Base-by-base conservation (phyloP, 2,888 invertebrate species). In the Gymnocheta viridis region DNA sequence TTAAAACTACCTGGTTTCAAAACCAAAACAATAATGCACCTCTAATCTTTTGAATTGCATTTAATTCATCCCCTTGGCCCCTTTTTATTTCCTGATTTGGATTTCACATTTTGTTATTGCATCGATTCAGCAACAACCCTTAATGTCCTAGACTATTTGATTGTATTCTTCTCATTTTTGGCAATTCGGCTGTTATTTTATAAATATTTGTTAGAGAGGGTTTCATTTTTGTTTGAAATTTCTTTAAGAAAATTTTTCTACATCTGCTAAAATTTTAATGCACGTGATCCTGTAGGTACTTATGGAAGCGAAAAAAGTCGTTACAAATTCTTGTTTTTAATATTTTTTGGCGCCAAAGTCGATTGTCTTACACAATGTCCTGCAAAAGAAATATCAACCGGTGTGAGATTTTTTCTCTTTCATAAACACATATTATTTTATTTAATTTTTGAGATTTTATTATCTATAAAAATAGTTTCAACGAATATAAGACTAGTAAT, bases 21-120 rank as follows among this genome's bases (percentile, higher is more conserved):
- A 82, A 70, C 67, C 76, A 67, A 73, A 67, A 84, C 81, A 84
- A 84, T 81, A 84, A 81, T 84, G 77, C 84, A 84, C 84, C 81
- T 78, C 81, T 81, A 81, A 84, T 84, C 84, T 81, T 74, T 74
- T 66, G 47, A 72, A 78, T 54, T 82, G 58, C 67, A 69, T 69
- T 56, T 56, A 64, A 81, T 84, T 84, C 81, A 81, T 81, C 81
- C 84, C 84, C 81, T 69, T 82, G 74, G 74, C 81, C 81, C 81
- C 77, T 78, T 72, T 73, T 66, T 17, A 27, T 32, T 66, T 19
- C 6, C 27, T 60, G 41, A 41, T 62, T 47, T 35, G 14, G 4
- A 47, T 62, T 32, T n/a, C 24, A 32, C 17, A 32, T 44, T 7
- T 66, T 74, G 60, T 74, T 81, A 32, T 38, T 54, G 27, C 14